Conservation (phyloP, 2,888 invertebrate species). For the Fragum fragum region DNA sequence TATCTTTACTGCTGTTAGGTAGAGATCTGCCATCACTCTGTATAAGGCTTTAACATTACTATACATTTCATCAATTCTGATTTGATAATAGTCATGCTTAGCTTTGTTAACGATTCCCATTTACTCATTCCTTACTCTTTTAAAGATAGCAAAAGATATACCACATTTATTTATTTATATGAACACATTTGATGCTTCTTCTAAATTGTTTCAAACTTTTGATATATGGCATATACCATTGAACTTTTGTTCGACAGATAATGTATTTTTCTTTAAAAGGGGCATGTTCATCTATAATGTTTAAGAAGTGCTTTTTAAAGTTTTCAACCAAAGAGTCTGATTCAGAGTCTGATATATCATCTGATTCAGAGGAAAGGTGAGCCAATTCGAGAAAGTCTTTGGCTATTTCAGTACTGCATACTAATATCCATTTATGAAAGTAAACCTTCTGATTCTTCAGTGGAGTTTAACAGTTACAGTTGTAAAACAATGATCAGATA, state of each 20-base stretch:
- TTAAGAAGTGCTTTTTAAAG: too few relatives aligned
- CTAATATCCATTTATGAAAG: conserved; percentile 29
- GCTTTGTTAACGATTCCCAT: too few relatives aligned
- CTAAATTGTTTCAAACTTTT: too few relatives aligned
- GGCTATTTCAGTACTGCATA: neutral
- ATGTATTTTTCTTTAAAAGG: too few relatives aligned
- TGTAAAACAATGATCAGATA: too few relatives aligned
- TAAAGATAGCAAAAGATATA: conserved; percentile 12
- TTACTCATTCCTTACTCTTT: too few relatives aligned
- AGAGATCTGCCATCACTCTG: neutral
- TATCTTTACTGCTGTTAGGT: conserved; percentile 23
- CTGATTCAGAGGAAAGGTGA: too few relatives aligned
- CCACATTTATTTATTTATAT: conserved; percentile 22
- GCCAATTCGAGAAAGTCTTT: conserved; percentile 23
- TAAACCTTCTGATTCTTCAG: conserved; percentile 8
- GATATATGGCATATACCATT: conserved; percentile 50
- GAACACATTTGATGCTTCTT: conserved; percentile 34
- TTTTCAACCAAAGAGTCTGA: too few relatives aligned
- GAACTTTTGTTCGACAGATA: conserved; percentile 39
- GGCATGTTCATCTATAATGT: too few relatives aligned
- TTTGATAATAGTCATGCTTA: too few relatives aligned
- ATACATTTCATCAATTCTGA: too few relatives aligned
- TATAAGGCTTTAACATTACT: conserved; percentile 36
- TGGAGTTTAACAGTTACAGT: conserved; percentile 16
- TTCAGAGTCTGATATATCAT: too few relatives aligned